Base-by-base conservation (phyloP, 2,113 vertebrate genomes). In the Catharus minimus region DNA sequence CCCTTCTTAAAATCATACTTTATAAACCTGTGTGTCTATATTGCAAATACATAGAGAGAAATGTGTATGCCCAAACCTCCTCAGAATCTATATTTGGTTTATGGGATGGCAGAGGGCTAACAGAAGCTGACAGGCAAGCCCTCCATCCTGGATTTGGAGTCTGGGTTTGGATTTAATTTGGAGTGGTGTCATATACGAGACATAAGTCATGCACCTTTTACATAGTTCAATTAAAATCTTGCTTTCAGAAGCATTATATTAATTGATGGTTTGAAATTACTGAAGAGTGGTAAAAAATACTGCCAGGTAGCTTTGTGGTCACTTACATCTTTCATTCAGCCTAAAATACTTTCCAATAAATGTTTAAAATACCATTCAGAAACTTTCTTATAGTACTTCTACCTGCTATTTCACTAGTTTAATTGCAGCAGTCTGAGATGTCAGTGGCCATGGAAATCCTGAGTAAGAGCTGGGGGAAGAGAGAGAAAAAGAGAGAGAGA, bases 161-260 rank as follows among this genome's bases (percentile, higher is more conserved):
- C 74, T 74, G 20, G 13, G 41, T 39, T 73, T 90, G 46, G 20
- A 47, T 18, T 60, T 92, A 69, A 79, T 82, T 47, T 89, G 39
- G 47, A 87, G 8, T 55, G 8, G 27, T 82, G n/a, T 82, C 43
- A 60, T 79, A 88, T 66, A 68, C 6, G 33, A 60, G 38, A 13
- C 18, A 83, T 68, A 88, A 77, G 30, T 75, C 83, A 60, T 55
- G 43, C 1, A n/a, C 15, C 17, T 86, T 94, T 88, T 65, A 72
- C 28, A n/a, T 11, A 76, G 62, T 76, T 90, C 58, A 90, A 56
- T 87, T 92, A 83, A 93, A 94, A 65, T 62, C 57, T 89, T 88
- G 18, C 38, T 3, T 89, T 85, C 41, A 84, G 80, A 87, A 78
- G 28, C 49, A 60, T 77, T 82, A 39, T 47, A 53, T 30, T 92